Evolutionary conservation across 2,113 vertebrate species (phyloP).

Genomic region (Halichoerus grypus): DNA sequence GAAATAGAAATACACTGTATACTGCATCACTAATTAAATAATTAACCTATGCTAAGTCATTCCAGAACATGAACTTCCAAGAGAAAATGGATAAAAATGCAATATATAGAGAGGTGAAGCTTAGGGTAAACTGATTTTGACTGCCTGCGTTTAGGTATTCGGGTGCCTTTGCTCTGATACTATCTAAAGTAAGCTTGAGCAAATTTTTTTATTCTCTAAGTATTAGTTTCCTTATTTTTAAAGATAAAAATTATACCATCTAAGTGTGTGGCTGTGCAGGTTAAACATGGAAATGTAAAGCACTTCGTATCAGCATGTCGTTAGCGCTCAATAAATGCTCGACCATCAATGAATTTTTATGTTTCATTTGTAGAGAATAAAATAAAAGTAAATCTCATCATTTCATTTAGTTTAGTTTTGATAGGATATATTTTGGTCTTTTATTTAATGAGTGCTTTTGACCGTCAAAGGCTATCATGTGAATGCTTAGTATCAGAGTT

Average conservation of each 20-base stretch:
- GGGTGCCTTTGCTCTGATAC: neutral
- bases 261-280: neutral
- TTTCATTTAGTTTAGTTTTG: constrained; percentile 44
- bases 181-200: neutral
- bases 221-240: neutral
- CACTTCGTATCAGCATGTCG: neutral
- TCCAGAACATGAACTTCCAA: neutral
- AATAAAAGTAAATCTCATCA: constrained; percentile 40
- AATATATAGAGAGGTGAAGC: neutral
- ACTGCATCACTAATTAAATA: neutral
- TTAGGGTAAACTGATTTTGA: neutral
- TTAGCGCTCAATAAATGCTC: neutral
- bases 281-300: neutral
- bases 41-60: neutral
- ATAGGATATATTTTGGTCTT: constrained; percentile 55
- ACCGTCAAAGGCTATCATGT: constrained; percentile 78
- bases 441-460: constrained; percentile 72
- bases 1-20: neutral
- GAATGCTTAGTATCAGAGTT: constrained; percentile 76
- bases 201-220: neutral
- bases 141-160: neutral
- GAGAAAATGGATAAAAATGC: neutral
- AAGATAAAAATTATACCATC: neutral
- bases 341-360: neutral
- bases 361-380: constrained; percentile 21